Evolutionary conservation across 2,797 vertebrate species (phyloP), one percentile per base, ranked within the genome.

Genomic region (Lutjanus campechanus): DNA sequence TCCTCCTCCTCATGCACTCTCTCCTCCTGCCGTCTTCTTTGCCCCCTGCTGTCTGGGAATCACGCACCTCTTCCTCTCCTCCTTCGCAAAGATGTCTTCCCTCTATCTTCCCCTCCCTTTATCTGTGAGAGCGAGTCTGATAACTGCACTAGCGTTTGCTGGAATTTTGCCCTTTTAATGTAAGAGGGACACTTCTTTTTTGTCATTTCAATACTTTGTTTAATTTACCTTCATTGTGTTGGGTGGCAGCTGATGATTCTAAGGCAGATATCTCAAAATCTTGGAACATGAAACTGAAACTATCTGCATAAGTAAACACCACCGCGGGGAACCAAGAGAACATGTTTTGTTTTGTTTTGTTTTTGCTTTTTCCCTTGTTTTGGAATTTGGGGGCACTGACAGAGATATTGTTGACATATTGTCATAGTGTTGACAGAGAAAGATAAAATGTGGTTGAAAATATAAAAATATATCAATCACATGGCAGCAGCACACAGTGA

Each of bases 221-320:
- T 63, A 0, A 41, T 81, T 25, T 11, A 25, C 4, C 41, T 11
- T 5, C 56, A 12, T 3, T 12, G 46, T 36, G 51, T 69, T 22
- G 7, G 11, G 49, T 25, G 51, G 29, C 12, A 8, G 67, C 19
- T 60, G 59, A 62, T 5, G 49, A n/a, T 73, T 69, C 40, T 55
- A 22, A 64, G 1, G 16, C 8, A 1, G 25, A 20, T 46, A 76
- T 85, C 84, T 63, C 2, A 4, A 55, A 43, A 81, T 83, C 77
- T 86, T 0, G 11, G 60, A 65, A 76, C 59, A 40, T 71, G 54
- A 82, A 86, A 78, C 64, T 69, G 74, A 78, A 86, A 76, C 13
- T 62, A 25, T 55, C 41, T 29, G 41, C 11, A 60, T 20, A 36
- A 58, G 15, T 5, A 72, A 63, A 83, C 47, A 44, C 22, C 19